Conservation (phyloP, 2,888 invertebrate species). For the Hetaerina titia region DNA sequence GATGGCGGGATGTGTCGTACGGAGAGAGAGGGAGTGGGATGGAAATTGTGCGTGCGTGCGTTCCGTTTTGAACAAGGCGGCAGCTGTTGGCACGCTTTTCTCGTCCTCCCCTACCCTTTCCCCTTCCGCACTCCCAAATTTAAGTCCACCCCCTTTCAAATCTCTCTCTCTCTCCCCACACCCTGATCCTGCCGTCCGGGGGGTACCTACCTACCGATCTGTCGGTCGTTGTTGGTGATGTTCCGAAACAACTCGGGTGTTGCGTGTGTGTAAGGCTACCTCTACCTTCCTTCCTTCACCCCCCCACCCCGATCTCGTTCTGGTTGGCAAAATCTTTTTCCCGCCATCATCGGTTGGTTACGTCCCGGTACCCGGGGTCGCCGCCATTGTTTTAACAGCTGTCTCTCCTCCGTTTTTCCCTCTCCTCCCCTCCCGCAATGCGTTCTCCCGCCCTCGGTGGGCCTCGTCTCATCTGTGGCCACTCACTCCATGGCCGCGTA, state of each 20-base stretch:
- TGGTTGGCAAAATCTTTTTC: background rate
- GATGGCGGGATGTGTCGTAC: background rate
- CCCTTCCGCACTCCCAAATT: background rate
- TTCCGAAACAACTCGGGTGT: background rate
- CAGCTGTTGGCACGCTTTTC: constrained; percentile 61
- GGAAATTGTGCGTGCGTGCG: background rate
- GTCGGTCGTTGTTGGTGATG: background rate
- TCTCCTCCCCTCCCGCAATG: background rate
- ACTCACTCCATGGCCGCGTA: background rate
- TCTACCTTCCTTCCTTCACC: too few relatives aligned
- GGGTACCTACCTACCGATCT: too few relatives aligned
- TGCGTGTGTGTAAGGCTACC: background rate
- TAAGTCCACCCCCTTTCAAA: background rate
- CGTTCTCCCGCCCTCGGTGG: background rate
- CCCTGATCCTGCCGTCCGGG: background rate
- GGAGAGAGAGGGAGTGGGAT: background rate
- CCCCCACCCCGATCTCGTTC: background rate
- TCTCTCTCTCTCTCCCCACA: background rate
- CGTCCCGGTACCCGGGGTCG: background rate
- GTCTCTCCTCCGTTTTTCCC: background rate
- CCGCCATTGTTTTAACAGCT: background rate
- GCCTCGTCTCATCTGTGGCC: background rate
- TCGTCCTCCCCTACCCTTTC: background rate
- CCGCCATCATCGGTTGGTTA: background rate
- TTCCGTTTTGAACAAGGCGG: constrained; percentile 29